Base-by-base conservation (phyloP, 2,888 invertebrate species). In the Metallyticus violacea region DNA sequence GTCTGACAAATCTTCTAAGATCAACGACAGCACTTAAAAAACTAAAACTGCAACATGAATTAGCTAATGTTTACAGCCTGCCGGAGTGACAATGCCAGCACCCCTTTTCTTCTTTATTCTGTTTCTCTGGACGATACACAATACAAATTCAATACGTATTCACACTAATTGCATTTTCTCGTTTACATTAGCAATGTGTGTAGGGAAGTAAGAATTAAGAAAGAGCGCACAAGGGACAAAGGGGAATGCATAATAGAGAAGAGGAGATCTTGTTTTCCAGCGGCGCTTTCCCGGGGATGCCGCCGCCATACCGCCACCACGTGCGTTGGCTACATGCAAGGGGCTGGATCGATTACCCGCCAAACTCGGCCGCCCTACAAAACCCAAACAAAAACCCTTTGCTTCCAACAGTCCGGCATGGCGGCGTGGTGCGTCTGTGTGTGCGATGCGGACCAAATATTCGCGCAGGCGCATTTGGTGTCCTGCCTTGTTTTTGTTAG, bases 361-460 rank as follows among this genome's bases (percentile, higher is more conserved):
- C 40, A 62, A 62, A 62, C 40, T 62, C 40, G 40, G 40, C 40
- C 62, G 30, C 79, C 76, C 86, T 79, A 86, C 86, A 82, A 86
- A 82, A 86, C 78, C 86, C 86, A 86, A 86, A 86, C 86, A 86
- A 86, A 86, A 86, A 86, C 84, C 79, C 77, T 80, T 84, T 84
- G 40, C 40, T 62, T 79, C 84, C 30, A 83, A 84, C 28, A 22
- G 79, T 22, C 80, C 79, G 80, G 62, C 78, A 25, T 79, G 85
- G 30, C 78, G 26, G 27, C 27, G 81, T 30, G 26, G 30, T 7
- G 29, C 81, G 81, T 28, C 85, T 77, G 85, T 78, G n/a, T n/a
- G 26, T 77, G 29, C 85, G 78, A 77, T n/a, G n/a, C 85, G 77
- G 78, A 81, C 30, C 30, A 28, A 28, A 28, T 81, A 25, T 25